A percentile compares a stretch with the other conserved stretches of the same genome.
Conservation (phyloP, 2,888 invertebrate genomes). For the Agelastica alni region DNA sequence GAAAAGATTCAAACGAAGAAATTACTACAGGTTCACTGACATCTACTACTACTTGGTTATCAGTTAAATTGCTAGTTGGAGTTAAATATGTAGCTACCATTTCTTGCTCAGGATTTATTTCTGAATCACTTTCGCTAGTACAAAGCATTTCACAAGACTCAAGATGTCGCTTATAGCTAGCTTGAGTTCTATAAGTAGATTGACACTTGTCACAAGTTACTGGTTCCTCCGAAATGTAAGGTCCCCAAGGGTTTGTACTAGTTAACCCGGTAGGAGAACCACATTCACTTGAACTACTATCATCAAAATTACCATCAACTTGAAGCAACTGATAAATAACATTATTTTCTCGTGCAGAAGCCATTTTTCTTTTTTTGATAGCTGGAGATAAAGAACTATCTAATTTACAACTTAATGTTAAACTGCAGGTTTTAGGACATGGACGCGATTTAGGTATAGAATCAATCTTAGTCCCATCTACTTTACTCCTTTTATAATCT, state of each 20-base stretch:
- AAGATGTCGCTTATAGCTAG: constrained; percentile 80
- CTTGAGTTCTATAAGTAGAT: constrained; percentile 81
- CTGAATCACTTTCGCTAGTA: constrained; percentile 82
- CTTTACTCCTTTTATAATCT: constrained; percentile 68
- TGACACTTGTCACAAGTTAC: constrained; percentile 88
- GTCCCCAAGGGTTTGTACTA: constrained; percentile 44
- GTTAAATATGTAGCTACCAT: constrained; percentile 27
- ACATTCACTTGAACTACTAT: constrained; percentile 59
- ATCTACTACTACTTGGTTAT: constrained; percentile 32
- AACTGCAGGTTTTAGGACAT: constrained; percentile 70
- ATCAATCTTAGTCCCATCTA: constrained; percentile 62
- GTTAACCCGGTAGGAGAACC: constrained; percentile 45
- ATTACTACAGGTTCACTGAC: constrained; percentile 46
- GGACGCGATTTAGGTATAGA: constrained; percentile 45
- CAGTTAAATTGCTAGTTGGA: constrained; percentile 24
- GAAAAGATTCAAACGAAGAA: constrained; percentile 51
- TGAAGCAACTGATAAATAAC: constrained; percentile 59
- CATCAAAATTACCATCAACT: constrained; percentile 62
- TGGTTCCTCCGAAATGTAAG: constrained; percentile 66
- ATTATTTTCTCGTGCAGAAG: constrained; percentile 50
- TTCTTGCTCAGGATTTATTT: constrained; percentile 49
- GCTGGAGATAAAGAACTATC: constrained; percentile 66
- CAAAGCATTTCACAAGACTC: constrained; percentile 77
- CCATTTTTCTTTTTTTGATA: constrained; percentile 69
- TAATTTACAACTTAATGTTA: constrained; percentile 72